These are phyloP conservation scores for Ovis canadensis DNA, from an alignment of 2,113 vertebrate species.

Conservation along the genomic window DNA sequence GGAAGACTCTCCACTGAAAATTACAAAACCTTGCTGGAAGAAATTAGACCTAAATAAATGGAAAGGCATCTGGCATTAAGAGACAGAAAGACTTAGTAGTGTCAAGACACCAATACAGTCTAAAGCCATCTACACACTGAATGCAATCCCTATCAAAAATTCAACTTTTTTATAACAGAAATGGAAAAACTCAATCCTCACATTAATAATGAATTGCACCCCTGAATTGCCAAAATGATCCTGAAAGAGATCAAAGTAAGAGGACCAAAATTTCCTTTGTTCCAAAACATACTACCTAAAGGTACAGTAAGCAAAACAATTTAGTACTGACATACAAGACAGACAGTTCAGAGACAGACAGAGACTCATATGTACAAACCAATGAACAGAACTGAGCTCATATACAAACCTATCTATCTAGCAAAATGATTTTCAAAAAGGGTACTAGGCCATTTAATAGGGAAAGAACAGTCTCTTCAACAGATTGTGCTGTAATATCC, in stretches of 20 bases:
- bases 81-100: not conserved
- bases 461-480: not conserved
- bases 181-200: not conserved
- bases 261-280: not conserved
- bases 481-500: not conserved
- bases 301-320: not conserved
- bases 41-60: not conserved
- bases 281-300: not conserved
- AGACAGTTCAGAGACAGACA: not conserved
- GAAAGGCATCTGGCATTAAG: not conserved
- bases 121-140: not conserved
- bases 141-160: not conserved
- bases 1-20: not conserved
- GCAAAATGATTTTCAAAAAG: not conserved
- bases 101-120: not conserved
- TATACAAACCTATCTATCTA: not conserved
- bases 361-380: not conserved
- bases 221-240: not conserved
- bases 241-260: not conserved
- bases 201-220: not conserved
- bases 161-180: not conserved
- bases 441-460: not conserved
- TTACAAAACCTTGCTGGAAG: not conserved
- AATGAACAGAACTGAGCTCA: not conserved
- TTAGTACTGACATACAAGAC: not conserved